Conservation (phyloP, 2,113 vertebrate species). For the Oncorhynchus gorbuscha region DNA sequence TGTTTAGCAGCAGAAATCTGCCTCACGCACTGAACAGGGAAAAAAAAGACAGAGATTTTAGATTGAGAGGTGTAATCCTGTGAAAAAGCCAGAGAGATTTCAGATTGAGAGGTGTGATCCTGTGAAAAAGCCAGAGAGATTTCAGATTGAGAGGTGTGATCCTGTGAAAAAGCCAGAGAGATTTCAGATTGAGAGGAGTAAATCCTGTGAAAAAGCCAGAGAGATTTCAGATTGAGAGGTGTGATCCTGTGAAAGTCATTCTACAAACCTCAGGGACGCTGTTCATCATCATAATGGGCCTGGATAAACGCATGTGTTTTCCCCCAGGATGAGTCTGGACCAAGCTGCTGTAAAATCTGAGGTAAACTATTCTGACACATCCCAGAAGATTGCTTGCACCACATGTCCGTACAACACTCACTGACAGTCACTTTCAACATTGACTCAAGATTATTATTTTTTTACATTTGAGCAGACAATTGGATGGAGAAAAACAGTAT, state of each 20-base stretch:
- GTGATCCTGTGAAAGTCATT: background rate
- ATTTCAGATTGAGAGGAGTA: background rate
- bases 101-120: too few species aligned
- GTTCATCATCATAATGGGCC: background rate
- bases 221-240: background rate
- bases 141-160: background rate
- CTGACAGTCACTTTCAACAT: background rate
- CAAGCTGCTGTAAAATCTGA: background rate
- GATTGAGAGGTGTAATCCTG: too few species aligned
- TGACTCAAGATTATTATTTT: background rate
- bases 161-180: background rate
- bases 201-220: background rate
- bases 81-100: too few species aligned
- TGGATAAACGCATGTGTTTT: background rate
- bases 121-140: too few species aligned
- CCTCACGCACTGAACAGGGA: too few species aligned
- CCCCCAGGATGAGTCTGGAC: background rate
- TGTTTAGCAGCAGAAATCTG: too few species aligned
- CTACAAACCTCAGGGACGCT: background rate
- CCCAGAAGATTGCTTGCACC: background rate
- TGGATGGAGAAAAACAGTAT: background rate
- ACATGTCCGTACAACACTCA: background rate
- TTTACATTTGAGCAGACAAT: background rate
- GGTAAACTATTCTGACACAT: background rate
- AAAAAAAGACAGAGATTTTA: background rate